Evolutionary conservation across 2,113 vertebrate genomes (phyloP), one percentile per base, ranked within the genome.

Genomic region (Stomatorhinus ivindoensis): DNA sequence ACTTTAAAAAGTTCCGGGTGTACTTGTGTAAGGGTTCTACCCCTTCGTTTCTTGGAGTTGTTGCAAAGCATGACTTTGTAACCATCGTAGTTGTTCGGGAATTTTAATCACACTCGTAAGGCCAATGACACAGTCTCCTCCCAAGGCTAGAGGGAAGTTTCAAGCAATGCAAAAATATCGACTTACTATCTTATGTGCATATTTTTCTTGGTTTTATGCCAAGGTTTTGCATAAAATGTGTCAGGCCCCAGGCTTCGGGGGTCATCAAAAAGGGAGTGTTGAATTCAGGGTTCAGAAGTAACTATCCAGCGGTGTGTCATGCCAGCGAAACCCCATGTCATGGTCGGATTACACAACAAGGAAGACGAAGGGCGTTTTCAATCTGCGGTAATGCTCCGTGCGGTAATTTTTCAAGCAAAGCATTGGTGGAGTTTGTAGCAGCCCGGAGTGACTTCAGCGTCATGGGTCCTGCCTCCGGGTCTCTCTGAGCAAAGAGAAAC

Each of bases 91-190:
- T 44, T 42, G 44, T 82, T 48, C 10, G 0, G 44, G 55, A 53
- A 69, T 53, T 89, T 82, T 53, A 89, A 89, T 89, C 46, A 89
- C 61, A 73, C 17, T 17, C 11, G n/a, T 27, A 88, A 73, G 46
- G 13, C 58, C 27, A 11, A 88, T 47, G 87, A 73, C 69, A 47
- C 24, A 47, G 87, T 73, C 19, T 46, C 42, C 61, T 50, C 11
- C 61, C 65, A 39, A 76, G 65, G 47, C 27, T 35, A 24, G 44
- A 47, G 61, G 44, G 7, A 31, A 50, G 46, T 44, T 69, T 88
- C 21, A 50, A 44, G 39, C 31, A 35, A 19, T 88, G 47, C 48
- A 88, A 73, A 31, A 65, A 46, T 88, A 88, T 76, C 44, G 8
- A 47, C 46, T 88, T 76, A 21, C 46, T 88, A 80, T 76, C 4